A percentile compares a stretch with the other conserved stretches of the same genome.
These are phyloP conservation scores for Bradynema listronoti DNA, from an alignment of 1,140 invertebrate species.

Conservation along the genomic window DNA sequence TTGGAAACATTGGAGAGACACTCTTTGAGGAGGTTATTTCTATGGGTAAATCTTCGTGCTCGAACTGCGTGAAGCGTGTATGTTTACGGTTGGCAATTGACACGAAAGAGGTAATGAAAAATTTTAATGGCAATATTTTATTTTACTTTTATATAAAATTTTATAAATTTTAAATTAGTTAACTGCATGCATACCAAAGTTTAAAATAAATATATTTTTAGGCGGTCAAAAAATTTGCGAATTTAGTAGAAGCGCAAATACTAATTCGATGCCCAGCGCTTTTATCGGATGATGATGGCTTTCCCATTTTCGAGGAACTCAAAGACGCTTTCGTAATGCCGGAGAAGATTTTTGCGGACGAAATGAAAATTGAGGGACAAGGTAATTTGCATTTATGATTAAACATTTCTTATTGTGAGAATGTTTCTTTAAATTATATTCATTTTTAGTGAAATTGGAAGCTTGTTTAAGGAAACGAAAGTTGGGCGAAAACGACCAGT, in stretches of 20 bases:
- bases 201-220: slow-evolving; percentile 10
- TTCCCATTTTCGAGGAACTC: slow-evolving; percentile 18
- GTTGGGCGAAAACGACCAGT: slow-evolving; percentile 2
- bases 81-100: slow-evolving; percentile 6
- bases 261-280: slow-evolving; percentile 21
- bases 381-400: too few relatives aligned
- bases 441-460: too few relatives aligned
- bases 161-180: too few relatives aligned
- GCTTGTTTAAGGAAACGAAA: too few relatives aligned
- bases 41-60: slow-evolving; percentile 15
- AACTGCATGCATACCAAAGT: background rate
- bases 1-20: slow-evolving; percentile 14
- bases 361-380: too few relatives aligned
- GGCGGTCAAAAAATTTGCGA: slow-evolving; percentile 22
- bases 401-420: too few relatives aligned
- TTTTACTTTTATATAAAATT: too few relatives aligned
- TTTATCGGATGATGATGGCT: slow-evolving; percentile 1
- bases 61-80: slow-evolving; percentile 28
- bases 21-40: slow-evolving; percentile 27
- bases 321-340: slow-evolving; percentile 26
- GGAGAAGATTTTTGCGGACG: slow-evolving; percentile 18
- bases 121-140: too few relatives aligned
- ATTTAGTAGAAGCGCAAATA: slow-evolving; percentile 22
- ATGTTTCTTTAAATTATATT: too few relatives aligned
- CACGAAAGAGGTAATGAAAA: slow-evolving; percentile 14